These are phyloP conservation scores for Petrocephalus sullivani DNA, from an alignment of 2,797 vertebrate genomes.

Conservation along the genomic window DNA sequence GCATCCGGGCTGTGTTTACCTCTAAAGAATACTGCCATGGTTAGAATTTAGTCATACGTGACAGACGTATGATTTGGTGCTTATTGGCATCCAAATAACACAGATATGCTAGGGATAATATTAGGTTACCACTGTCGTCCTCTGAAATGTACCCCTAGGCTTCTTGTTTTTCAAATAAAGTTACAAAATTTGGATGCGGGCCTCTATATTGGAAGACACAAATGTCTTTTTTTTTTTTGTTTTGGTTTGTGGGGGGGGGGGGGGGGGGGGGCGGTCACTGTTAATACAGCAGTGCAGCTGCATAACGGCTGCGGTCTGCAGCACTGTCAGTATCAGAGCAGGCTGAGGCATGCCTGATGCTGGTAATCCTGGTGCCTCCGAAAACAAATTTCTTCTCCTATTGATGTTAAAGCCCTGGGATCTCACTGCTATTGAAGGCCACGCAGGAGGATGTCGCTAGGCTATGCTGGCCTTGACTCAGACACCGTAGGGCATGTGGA, in stretches of 20 bases:
- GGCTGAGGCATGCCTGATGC: conserved; percentile 38
- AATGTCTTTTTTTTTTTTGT: too few species aligned
- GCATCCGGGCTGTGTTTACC: not conserved
- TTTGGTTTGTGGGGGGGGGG: too few species aligned
- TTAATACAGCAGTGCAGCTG: not conserved
- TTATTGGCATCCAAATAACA: not conserved
- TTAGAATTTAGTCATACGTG: conserved; percentile 1
- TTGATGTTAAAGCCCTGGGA: conserved; percentile 44
- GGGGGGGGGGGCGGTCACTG: not conserved
- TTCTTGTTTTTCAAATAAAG: not conserved
- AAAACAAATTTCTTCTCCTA: conserved; percentile 39
- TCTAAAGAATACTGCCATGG: not conserved
- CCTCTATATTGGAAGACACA: not conserved
- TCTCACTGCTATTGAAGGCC: conserved; percentile 39
- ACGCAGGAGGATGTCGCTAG: conserved; percentile 36
- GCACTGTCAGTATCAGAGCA: not conserved
- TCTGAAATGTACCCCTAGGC: not conserved
- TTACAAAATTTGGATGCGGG: conserved; percentile 2
- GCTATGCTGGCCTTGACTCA: conserved; percentile 24
- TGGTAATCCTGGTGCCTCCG: conserved; percentile 38
- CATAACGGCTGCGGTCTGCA: not conserved
- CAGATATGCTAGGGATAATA: not conserved
- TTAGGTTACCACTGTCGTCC: not conserved
- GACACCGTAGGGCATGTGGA: not conserved
- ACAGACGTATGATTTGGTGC: not conserved